phyloP scores from a whole-genome alignment of 2,113 vertebrate species.

The Chamaetylas fuelleborni region DNA sequence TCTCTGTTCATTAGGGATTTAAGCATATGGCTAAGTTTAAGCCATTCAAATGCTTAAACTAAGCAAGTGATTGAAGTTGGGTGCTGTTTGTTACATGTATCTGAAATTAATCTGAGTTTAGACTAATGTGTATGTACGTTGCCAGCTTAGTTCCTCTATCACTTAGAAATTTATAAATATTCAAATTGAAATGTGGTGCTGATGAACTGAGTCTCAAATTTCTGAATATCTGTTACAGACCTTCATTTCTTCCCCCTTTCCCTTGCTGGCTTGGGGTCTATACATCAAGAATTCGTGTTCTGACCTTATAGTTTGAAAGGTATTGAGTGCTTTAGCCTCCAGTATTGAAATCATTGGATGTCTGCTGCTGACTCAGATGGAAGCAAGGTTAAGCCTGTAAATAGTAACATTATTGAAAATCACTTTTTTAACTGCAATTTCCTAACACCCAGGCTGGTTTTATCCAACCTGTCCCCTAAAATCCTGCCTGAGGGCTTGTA shows the following conservation, averaged over 20 bases:
- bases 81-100: not conserved
- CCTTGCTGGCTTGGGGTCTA: not conserved
- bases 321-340: slow-evolving; percentile 52
- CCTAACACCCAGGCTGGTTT: not conserved
- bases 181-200: not conserved
- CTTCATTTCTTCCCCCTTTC: not conserved
- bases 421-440: slow-evolving; percentile 29
- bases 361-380: slow-evolving; percentile 43
- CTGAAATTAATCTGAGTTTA: slow-evolving; percentile 2
- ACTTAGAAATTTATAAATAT: not conserved
- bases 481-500: not conserved
- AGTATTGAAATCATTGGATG: slow-evolving; percentile 26
- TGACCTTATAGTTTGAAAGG: slow-evolving; percentile 47
- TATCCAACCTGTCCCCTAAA: not conserved
- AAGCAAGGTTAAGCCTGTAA: slow-evolving; percentile 58
- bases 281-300: slow-evolving; percentile 14
- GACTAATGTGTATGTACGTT: not conserved
- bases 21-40: not conserved
- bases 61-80: not conserved
- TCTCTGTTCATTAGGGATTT: not conserved
- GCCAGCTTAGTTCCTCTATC: not conserved
- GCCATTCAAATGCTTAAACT: not conserved
- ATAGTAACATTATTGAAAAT: slow-evolving; percentile 57
- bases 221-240: accelerated
- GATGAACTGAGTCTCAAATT: not conserved